Evolutionary conservation across 2,888 invertebrate genomes (phyloP).

Genomic region (Lamproptera curius): DNA sequence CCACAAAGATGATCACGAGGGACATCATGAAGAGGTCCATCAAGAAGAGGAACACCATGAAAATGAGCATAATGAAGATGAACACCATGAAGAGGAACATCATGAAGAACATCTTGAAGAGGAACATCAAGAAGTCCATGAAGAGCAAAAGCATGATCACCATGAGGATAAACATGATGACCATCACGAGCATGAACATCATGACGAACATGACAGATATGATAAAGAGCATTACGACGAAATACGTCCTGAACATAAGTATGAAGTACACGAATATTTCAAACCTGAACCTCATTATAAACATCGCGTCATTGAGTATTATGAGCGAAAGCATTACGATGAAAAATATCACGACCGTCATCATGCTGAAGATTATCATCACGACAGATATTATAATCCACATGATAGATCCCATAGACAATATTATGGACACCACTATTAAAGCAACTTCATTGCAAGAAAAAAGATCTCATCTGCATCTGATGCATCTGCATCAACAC

Average conservation of each 20-base stretch:
- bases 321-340: conserved; percentile 1
- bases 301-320: conserved; percentile 8
- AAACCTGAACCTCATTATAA: conserved; percentile 5
- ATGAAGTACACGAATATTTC: conserved; percentile 1
- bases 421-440: neutral
- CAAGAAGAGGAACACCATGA: conserved; percentile 3
- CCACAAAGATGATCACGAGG: neutral
- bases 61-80: neutral
- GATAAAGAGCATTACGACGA: conserved; percentile 20
- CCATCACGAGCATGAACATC: conserved; percentile 32
- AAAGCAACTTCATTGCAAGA: neutral
- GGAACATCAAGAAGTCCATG: neutral
- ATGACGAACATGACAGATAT: conserved; percentile 26
- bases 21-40: neutral
- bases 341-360: neutral
- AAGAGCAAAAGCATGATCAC: conserved; percentile 21
- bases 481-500: neutral
- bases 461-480: too few species aligned
- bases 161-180: conserved; percentile 23
- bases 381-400: neutral
- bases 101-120: conserved; percentile 2
- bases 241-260: conserved; percentile 4
- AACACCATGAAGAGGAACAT: conserved; percentile 5
- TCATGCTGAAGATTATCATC: neutral
- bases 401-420: neutral